A percentile compares a stretch with the other conserved stretches of the same genome.
phyloP scores from a whole-genome alignment of 2,888 invertebrate genomes.

The Trilocha varians region DNA sequence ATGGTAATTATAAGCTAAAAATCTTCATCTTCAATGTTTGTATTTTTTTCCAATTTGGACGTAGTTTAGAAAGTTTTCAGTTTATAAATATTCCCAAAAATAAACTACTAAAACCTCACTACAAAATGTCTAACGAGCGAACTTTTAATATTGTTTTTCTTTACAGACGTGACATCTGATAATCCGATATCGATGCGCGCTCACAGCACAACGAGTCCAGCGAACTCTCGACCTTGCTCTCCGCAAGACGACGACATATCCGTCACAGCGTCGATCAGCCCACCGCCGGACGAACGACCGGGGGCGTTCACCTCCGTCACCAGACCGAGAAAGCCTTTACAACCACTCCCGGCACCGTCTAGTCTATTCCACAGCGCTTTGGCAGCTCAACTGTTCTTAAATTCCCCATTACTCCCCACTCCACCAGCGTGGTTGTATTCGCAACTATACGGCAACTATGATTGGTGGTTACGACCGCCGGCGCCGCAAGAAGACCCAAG shows the following conservation, averaged over 20 bases:
- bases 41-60: too few relatives aligned
- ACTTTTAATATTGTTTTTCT: slow-evolving; percentile 6
- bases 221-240: slow-evolving; percentile 74
- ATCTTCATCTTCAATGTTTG: too few relatives aligned
- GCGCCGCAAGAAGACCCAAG: slow-evolving; percentile 54
- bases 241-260: slow-evolving; percentile 76
- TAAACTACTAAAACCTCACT: too few relatives aligned
- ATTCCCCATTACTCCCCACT: slow-evolving; percentile 81
- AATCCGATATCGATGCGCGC: slow-evolving; percentile 69
- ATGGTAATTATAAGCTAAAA: slow-evolving; percentile 38
- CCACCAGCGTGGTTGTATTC: slow-evolving; percentile 86
- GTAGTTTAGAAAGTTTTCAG: too few relatives aligned
- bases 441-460: slow-evolving; percentile 81
- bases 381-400: slow-evolving; percentile 82
- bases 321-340: slow-evolving; percentile 54
- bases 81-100: too few relatives aligned
- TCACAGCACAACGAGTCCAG: slow-evolving; percentile 82
- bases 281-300: slow-evolving; percentile 68
- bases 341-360: slow-evolving; percentile 62
- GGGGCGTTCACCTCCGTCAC: slow-evolving; percentile 70
- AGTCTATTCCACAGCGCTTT: slow-evolving; percentile 61
- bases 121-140: neutral
- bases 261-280: slow-evolving; percentile 74
- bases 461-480: slow-evolving; percentile 77
- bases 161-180: slow-evolving; percentile 53